phyloP scores from a whole-genome alignment of 2,113 vertebrate genomes.

The Lampris megalopsis region DNA sequence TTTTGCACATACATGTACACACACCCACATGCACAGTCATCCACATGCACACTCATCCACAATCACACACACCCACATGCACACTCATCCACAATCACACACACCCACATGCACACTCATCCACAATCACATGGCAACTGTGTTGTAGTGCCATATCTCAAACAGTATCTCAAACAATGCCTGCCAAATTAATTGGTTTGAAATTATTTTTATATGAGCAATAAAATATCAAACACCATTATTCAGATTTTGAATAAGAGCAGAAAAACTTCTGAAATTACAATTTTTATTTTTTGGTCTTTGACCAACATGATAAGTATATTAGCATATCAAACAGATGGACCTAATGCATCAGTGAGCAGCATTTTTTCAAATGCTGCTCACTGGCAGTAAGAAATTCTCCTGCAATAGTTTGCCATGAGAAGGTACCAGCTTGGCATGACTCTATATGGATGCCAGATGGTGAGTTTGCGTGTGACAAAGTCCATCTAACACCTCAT shows the following conservation, averaged over 20 bases:
- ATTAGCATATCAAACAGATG: conserved; percentile 22
- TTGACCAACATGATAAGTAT: background rate
- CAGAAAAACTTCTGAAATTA: conserved; percentile 15
- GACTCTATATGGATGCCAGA: background rate
- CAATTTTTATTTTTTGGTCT: background rate
- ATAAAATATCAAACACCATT: conserved; percentile 33
- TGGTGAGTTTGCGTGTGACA: background rate
- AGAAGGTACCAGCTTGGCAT: background rate
- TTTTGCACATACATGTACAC: background rate
- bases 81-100: conserved; percentile 7
- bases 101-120: conserved; percentile 4
- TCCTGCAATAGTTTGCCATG: background rate
- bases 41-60: background rate
- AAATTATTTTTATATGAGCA: conserved; percentile 20
- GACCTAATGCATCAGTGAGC: background rate
- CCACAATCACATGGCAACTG: conserved; percentile 12
- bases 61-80: conserved; percentile 16
- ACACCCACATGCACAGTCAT: background rate
- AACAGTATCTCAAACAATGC: conserved; percentile 25
- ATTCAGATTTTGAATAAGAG: conserved; percentile 12
- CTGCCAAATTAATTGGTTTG: conserved; percentile 32
- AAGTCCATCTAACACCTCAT: too few relatives aligned
- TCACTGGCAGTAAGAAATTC: background rate
- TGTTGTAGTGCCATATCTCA: conserved; percentile 27
- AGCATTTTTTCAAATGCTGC: background rate